A percentile compares a stretch with the other conserved stretches of the same genome.
These are phyloP conservation scores for Myopa tessellatipennis DNA, from an alignment of 2,888 invertebrate genomes.

Conservation along the genomic window DNA sequence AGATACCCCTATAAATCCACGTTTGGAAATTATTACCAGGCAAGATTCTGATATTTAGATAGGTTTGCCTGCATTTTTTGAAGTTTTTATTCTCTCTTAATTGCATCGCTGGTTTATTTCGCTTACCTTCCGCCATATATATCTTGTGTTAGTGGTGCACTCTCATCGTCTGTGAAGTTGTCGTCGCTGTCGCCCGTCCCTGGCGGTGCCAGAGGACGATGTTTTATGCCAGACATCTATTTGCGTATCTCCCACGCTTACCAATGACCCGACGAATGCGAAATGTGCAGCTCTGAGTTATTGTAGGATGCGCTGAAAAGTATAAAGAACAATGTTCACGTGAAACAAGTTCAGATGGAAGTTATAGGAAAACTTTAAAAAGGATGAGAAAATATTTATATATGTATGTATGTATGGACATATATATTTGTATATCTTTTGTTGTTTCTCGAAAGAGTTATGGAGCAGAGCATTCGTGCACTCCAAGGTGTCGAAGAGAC, in stretches of 20 bases:
- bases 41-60: too few relatives aligned
- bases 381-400: too few relatives aligned
- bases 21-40: too few relatives aligned
- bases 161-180: constrained; percentile 88
- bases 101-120: neutral
- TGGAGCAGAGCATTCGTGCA: too few relatives aligned
- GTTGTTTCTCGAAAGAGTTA: too few relatives aligned
- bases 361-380: neutral
- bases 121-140: constrained; percentile 91
- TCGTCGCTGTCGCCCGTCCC: constrained; percentile 75
- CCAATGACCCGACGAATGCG: neutral
- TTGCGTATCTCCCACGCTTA: constrained; percentile 52
- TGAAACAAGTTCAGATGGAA: neutral
- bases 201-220: constrained; percentile 71
- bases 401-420: too few relatives aligned
- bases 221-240: constrained; percentile 74
- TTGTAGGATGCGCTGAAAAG: constrained; percentile 15
- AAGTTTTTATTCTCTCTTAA: too few relatives aligned
- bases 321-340: neutral
- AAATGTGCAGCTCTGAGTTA: neutral
- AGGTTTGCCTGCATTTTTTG: too few relatives aligned
- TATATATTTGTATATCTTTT: too few relatives aligned
- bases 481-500: too few relatives aligned
- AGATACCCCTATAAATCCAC: too few relatives aligned
- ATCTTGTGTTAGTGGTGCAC: constrained; percentile 86